Percentiles rank a stretch among this genome's conserved stretches.
Conservation (phyloP, 2,113 vertebrate species). For the Eidolon helvum region DNA sequence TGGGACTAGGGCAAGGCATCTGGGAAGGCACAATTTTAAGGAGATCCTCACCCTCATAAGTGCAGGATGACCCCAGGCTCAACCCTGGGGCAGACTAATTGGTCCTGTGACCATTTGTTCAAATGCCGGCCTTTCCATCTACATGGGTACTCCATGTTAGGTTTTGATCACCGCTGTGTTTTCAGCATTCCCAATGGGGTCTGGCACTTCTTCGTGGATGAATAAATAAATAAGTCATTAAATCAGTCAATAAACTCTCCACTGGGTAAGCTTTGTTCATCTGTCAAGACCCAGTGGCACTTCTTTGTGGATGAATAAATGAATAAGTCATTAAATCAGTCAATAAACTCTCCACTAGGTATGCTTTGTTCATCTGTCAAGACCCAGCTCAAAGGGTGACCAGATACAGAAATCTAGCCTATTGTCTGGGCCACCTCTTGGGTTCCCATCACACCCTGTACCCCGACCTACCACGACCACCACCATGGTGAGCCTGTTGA, state of each 20-base stretch:
- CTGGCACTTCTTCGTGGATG: not conserved
- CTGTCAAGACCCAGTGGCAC: not conserved
- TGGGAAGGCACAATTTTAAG: not conserved
- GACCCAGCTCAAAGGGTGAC: not conserved
- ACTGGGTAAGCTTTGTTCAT: not conserved
- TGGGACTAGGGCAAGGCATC: not conserved
- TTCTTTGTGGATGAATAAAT: not conserved
- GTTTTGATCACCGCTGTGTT: not conserved
- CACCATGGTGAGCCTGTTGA: rapidly evolving
- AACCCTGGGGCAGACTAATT: rapidly evolving
- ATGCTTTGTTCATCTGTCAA: not conserved
- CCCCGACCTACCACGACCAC: rapidly evolving
- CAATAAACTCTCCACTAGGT: not conserved
- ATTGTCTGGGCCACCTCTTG: rapidly evolving
- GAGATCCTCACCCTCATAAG: not conserved
- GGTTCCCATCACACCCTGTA: rapidly evolving
- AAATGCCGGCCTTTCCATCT: not conserved
- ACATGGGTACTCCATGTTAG: rapidly evolving
- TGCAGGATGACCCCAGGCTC: rapidly evolving
- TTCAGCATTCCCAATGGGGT: not conserved
- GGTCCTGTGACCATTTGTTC: not conserved
- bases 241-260: not conserved
- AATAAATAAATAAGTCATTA: not conserved
- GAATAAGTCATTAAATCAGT: not conserved
- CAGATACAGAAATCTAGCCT: not conserved